Conservation (phyloP, 2,888 invertebrate genomes). For the Oscheius sp. region DNA sequence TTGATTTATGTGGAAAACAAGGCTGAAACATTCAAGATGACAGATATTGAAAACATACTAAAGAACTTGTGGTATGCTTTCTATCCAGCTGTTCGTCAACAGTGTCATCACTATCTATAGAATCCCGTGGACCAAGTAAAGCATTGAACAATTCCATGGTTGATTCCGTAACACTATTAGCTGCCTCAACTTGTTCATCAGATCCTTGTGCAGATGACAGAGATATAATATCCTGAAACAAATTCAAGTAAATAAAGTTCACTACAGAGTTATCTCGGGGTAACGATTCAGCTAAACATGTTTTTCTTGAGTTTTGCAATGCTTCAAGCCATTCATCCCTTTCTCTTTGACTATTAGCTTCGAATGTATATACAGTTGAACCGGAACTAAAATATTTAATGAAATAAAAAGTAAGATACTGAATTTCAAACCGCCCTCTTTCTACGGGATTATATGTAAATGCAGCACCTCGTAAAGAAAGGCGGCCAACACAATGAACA, state of each 20-base stretch:
- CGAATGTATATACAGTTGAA: slow-evolving; percentile 57
- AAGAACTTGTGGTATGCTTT: neutral
- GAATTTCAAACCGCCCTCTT: slow-evolving; percentile 64
- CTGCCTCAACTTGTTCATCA: neutral
- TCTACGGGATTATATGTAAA: slow-evolving; percentile 66
- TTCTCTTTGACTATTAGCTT: slow-evolving; percentile 53
- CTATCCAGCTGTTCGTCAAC: neutral
- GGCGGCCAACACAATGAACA: slow-evolving; percentile 58
- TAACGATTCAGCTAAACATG: neutral
- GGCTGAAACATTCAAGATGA: neutral
- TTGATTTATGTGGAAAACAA: neutral
- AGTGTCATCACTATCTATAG: slow-evolving; percentile 11
- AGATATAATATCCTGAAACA: slow-evolving; percentile 17
- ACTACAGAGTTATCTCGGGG: neutral
- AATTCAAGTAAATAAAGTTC: neutral
- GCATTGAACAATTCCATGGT: slow-evolving; percentile 13
- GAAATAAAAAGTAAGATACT: slow-evolving; percentile 40
- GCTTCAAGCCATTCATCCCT: slow-evolving; percentile 62
- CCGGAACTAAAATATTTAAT: slow-evolving; percentile 46
- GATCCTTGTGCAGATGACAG: neutral
- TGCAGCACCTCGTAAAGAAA: slow-evolving; percentile 61
- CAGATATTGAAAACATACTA: neutral
- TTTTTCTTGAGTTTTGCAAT: slow-evolving; percentile 53
- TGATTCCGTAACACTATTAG: slow-evolving; percentile 5
- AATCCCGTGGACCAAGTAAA: slow-evolving; percentile 10